phyloP scores from a whole-genome alignment of 2,797 vertebrate species.

The Phrynocephalus vlangalii region DNA sequence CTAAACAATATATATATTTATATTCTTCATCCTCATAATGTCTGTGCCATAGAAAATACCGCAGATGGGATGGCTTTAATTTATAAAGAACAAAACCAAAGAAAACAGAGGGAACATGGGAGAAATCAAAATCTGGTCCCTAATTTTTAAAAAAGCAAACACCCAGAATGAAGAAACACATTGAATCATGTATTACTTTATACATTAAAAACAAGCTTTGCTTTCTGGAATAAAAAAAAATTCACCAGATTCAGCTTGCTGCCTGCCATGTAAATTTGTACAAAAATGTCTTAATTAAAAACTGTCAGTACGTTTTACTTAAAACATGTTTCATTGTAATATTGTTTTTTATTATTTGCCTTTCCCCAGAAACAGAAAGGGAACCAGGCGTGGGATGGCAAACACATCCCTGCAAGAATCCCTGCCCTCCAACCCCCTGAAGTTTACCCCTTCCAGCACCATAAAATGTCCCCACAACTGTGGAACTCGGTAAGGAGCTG shows the following conservation, averaged over 20 bases:
- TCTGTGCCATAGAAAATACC: constrained; percentile 76
- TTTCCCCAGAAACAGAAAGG: constrained; percentile 48
- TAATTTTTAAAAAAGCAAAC: constrained; percentile 59
- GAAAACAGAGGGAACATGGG: constrained; percentile 63
- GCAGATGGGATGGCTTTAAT: constrained; percentile 72
- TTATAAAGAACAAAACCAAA: constrained; percentile 71
- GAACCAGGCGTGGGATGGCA: constrained; percentile 44
- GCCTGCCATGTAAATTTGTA: constrained; percentile 63
- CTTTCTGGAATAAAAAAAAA: constrained; percentile 50
- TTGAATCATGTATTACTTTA: constrained; percentile 61
- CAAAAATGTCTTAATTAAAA: constrained; percentile 59
- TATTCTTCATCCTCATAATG: constrained; percentile 73
- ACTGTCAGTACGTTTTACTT: constrained; percentile 48
- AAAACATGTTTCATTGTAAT: constrained; percentile 58
- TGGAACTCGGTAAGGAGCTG: constrained; percentile 26
- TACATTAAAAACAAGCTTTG: constrained; percentile 70
- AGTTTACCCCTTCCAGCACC: constrained; percentile 40
- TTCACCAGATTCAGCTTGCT: constrained; percentile 66
- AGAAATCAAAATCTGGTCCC: constrained; percentile 73
- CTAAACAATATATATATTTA: constrained; percentile 80
- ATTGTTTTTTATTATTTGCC: constrained; percentile 44
- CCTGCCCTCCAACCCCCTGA: constrained; percentile 36
- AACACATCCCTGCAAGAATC: constrained; percentile 30
- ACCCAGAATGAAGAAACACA: constrained; percentile 65
- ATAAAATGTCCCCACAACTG: constrained; percentile 5